These are phyloP conservation scores for Holcopasites calliopsidis DNA, from an alignment of 1,140 invertebrate genomes.

Conservation along the genomic window DNA sequence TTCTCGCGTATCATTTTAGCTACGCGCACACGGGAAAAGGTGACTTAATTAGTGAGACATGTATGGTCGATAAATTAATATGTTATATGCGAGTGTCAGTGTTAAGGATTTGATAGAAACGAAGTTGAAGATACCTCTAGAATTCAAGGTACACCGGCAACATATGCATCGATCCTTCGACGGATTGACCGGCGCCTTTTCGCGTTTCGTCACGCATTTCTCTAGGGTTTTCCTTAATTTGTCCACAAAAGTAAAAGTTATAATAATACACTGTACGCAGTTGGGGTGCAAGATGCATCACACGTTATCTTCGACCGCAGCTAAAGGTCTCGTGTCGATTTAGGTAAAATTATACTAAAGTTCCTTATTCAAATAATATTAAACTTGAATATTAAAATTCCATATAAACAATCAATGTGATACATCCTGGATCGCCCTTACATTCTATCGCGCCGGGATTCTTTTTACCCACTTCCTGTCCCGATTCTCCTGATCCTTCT, in stretches of 20 bases:
- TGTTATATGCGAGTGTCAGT: too few species aligned
- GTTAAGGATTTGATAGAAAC: too few species aligned
- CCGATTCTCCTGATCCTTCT: constrained; percentile 6
- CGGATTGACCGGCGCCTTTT: neutral
- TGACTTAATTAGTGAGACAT: neutral
- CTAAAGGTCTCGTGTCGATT: too few species aligned
- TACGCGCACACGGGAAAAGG: neutral
- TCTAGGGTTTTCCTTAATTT: constrained; percentile 5
- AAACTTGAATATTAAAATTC: too few species aligned
- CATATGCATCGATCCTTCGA: neutral
- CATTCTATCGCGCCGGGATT: constrained; percentile 18
- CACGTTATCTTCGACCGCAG: too few species aligned
- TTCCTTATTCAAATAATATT: too few species aligned
- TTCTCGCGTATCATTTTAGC: constrained; percentile 11
- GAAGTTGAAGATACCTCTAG: neutral
- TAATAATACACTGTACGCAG: neutral
- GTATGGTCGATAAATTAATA: neutral
- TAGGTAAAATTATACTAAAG: neutral
- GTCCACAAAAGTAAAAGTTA: neutral
- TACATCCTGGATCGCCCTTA: neutral
- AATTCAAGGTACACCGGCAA: constrained; percentile 4
- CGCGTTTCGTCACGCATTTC: neutral
- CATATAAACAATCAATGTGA: neutral
- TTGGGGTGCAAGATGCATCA: constrained; percentile 4
- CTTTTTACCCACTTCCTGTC: constrained; percentile 31